Conservation (phyloP, 2,888 invertebrate species). For the Ischnura elegans region DNA sequence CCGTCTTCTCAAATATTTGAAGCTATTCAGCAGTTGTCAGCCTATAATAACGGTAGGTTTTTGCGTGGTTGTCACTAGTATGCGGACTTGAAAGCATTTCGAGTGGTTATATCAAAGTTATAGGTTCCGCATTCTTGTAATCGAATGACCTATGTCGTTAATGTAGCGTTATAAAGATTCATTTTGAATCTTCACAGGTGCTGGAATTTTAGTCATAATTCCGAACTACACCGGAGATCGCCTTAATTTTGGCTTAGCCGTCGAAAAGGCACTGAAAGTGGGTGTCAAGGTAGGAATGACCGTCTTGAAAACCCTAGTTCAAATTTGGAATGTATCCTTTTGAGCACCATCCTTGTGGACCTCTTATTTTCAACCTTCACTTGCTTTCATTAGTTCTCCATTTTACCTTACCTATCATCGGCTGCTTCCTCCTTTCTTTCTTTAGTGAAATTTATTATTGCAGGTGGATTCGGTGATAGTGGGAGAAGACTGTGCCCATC, state of each 20-base stretch:
- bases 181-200: constrained; percentile 73
- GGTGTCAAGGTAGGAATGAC: constrained; percentile 79
- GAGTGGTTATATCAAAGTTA: not conserved
- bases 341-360: too few species aligned
- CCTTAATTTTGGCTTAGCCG: constrained; percentile 90
- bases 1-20: constrained; percentile 84
- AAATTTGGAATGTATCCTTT: too few species aligned
- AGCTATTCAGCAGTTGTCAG: constrained; percentile 82
- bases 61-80: not conserved
- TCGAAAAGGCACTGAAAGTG: constrained; percentile 84
- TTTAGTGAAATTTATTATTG: constrained; percentile 43
- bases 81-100: not conserved
- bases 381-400: too few species aligned
- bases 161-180: not conserved
- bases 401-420: too few species aligned
- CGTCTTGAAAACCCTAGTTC: not conserved
- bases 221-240: constrained; percentile 90
- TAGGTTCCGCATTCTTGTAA: not conserved
- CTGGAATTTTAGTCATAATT: constrained; percentile 86
- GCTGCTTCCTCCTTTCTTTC: too few species aligned
- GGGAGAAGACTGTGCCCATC: constrained; percentile 85
- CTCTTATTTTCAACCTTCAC: too few species aligned
- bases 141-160: not conserved
- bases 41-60: constrained; percentile 81
- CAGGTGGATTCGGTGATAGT: constrained; percentile 80